Evolutionary conservation across 2,888 invertebrate genomes (phyloP), one percentile per base, ranked within the genome.

Genomic region (Julus scandinavius): DNA sequence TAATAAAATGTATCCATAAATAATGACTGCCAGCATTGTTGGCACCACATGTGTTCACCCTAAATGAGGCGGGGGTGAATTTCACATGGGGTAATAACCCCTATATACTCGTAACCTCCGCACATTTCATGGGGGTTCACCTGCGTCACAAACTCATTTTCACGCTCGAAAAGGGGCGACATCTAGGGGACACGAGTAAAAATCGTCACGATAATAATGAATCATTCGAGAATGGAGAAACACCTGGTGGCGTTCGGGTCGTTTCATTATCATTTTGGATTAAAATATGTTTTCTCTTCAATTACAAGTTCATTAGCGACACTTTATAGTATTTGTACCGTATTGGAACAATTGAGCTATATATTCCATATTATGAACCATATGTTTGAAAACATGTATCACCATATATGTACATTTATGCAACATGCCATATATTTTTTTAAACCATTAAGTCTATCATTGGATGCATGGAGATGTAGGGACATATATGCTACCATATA

Each of bases 21-120:
- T 63, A 63, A 63, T 63, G 20, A 63, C 20, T 63, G n/a, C 63
- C 63, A n/a, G 63, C 63, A 63, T 63, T 63, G 63, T 63, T 63
- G 63, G n/a, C n/a, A 7, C 63, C 63, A 63, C 7, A 20, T 63
- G 63, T 63, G 63, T n/a, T 20, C 63, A 17, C 63, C 63, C 20
- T 17, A 54, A 54, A 54, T 3, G 63, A n/a, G n/a, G 63, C 4
- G 15, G 54, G 54, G 54, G 17, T 54, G 54, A 7, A n/a, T 63
- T 63, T n/a, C 63, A 63, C 7, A 20, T 29, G 63, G 63, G n/a
- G 63, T 63, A 63, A 63, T 63, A 63, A 63, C 63, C 63, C 20
- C n/a, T 45, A 7, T 29, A 29, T 29, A 1, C 29, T 29, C 29
- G 29, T 29, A 17, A 58, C 58, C 58, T 17, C 58, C 17, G 29